A percentile compares a stretch with the other conserved stretches of the same genome.
Conservation (phyloP, 2,113 vertebrate species). For the Falco punctatus region DNA sequence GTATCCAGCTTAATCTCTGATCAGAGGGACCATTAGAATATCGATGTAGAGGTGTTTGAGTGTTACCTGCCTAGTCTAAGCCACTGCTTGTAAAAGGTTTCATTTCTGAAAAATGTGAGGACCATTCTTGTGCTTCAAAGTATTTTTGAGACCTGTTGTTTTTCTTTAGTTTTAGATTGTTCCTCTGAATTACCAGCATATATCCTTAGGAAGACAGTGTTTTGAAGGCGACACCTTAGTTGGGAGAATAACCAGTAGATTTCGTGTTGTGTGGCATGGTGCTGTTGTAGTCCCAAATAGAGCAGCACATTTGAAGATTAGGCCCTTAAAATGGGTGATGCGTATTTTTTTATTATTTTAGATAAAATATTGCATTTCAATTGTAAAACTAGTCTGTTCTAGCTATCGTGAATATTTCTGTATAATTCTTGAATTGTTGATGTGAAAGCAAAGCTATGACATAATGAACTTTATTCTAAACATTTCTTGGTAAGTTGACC, state of each 20-base stretch:
- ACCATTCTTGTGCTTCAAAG: not conserved
- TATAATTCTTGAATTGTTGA: not conserved
- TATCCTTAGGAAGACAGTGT: not conserved
- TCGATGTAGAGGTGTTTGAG: not conserved
- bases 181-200: not conserved
- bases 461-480: not conserved
- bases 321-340: not conserved
- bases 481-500: not conserved
- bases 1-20: not conserved
- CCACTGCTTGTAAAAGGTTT: not conserved
- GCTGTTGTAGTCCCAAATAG: not conserved
- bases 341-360: not conserved
- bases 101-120: accelerated
- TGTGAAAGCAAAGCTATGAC: not conserved
- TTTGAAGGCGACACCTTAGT: not conserved
- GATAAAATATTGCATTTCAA: not conserved
- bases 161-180: not conserved
- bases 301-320: not conserved
- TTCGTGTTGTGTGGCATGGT: not conserved
- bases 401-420: not conserved
- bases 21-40: not conserved
- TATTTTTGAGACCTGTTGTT: not conserved
- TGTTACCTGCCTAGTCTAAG: not conserved
- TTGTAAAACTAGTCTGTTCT: not conserved
- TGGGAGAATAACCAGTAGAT: not conserved